Evolutionary conservation across 2,113 vertebrate genomes (phyloP).

Genomic region (Pseudorhombus dupliciocellatus): DNA sequence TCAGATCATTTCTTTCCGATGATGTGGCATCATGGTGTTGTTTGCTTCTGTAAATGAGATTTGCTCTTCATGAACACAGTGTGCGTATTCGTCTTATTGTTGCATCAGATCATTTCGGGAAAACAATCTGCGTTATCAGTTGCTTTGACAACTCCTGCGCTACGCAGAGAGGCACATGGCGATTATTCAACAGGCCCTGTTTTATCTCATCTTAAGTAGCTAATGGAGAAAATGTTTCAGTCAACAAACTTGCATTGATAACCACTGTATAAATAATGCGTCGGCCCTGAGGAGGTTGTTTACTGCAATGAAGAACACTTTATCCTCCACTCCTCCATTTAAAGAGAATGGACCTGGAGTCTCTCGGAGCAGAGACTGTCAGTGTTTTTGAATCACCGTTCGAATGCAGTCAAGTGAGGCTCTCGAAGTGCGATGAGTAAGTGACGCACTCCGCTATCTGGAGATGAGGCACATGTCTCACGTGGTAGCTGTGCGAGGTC

Average conservation of each 20-base stretch:
- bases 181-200: constrained; percentile 18
- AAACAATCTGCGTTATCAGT: constrained; percentile 40
- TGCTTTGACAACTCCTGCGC: constrained; percentile 46
- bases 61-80: background rate
- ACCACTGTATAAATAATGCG: constrained; percentile 1
- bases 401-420: background rate
- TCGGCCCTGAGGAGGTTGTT: constrained; percentile 28
- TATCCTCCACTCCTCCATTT: background rate
- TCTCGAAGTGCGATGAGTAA: background rate
- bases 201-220: constrained; percentile 4
- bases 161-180: constrained; percentile 33
- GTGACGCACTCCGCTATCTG: background rate
- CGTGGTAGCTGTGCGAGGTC: background rate
- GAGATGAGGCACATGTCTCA: background rate
- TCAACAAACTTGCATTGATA: constrained; percentile 20
- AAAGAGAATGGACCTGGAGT: background rate
- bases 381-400: background rate
- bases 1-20: constrained; percentile 1
- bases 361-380: background rate
- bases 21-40: background rate
- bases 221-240: constrained; percentile 20
- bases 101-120: constrained; percentile 37
- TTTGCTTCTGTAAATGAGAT: background rate
- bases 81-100: constrained; percentile 8
- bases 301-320: constrained; percentile 15